Evolutionary conservation across 2,797 vertebrate genomes (phyloP).

Genomic region (Scarus forsteni): DNA sequence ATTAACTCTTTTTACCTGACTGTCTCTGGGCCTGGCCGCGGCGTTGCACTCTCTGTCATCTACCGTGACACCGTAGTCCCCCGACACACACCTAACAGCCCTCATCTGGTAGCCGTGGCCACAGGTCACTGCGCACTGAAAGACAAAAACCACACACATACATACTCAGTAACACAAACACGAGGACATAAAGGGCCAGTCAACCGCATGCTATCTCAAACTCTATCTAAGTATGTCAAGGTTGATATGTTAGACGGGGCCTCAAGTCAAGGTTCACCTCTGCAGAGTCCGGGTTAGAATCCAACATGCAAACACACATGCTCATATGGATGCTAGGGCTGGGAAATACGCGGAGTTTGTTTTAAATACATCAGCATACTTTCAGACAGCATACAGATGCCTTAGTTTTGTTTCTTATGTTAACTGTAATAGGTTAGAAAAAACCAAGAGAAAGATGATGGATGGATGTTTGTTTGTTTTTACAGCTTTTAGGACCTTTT

Average conservation of each 20-base stretch:
- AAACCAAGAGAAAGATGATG: no score
- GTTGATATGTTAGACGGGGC: slow-evolving; percentile 47
- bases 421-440: no score
- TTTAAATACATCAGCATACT: slow-evolving; percentile 13
- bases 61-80: slow-evolving; percentile 79
- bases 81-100: slow-evolving; percentile 89
- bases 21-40: slow-evolving; percentile 89
- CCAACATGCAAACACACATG: slow-evolving; percentile 27
- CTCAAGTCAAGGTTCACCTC: slow-evolving; percentile 41
- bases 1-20: slow-evolving; percentile 78
- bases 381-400: not conserved
- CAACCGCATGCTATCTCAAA: slow-evolving; percentile 40
- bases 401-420: no score
- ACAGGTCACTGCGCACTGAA: slow-evolving; percentile 92
- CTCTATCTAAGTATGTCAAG: slow-evolving; percentile 52
- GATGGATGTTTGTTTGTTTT: no score
- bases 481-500: no score
- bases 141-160: slow-evolving; percentile 51
- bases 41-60: slow-evolving; percentile 89
- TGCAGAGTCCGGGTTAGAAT: slow-evolving; percentile 32
- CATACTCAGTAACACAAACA: slow-evolving; percentile 33
- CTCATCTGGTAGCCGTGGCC: slow-evolving; percentile 92
- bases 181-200: slow-evolving; percentile 26
- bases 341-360: no score
- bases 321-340: slow-evolving; percentile 9